These are phyloP conservation scores for Bombyx mori DNA, from an alignment of 1,140 invertebrate genomes.

Conservation along the genomic window ASM3026992v2 NC_085118.1:7719001-7719500, in stretches of 20 bases:
- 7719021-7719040: conserved; percentile 37
- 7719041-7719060: conserved; percentile 32
- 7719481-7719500: not conserved
- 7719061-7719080: conserved; percentile 47
- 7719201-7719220: not conserved
- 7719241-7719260: no score
- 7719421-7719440: no score
- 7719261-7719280: not conserved
- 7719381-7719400: no score
- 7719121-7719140: conserved; percentile 23
- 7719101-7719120: conserved; percentile 50
- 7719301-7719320: no score
- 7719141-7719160: conserved; percentile 1
- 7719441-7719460: no score
- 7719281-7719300: no score
- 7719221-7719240: no score
- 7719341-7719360: no score
- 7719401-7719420: no score
- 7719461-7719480: no score
- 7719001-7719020: conserved; percentile 64
- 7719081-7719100: conserved; percentile 52
- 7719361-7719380: no score
- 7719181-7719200: not conserved
- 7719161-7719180: conserved; percentile 1
- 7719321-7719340: no score